Evolutionary conservation across 2,888 invertebrate species (phyloP).

Genomic region (Acrocyrtus sp.): DNA sequence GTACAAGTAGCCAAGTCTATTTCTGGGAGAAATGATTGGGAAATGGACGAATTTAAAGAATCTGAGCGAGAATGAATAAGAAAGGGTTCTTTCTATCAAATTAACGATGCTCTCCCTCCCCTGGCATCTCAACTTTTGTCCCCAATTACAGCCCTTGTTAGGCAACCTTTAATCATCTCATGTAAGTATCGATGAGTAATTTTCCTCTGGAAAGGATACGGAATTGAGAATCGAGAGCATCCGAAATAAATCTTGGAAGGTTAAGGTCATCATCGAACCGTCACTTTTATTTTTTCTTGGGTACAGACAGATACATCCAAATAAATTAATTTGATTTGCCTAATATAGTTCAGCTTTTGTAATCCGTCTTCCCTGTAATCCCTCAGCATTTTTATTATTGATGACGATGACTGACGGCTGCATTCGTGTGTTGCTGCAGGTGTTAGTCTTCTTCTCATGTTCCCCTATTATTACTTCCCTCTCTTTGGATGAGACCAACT

Average conservation of each 20-base stretch:
- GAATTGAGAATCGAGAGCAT: not conserved
- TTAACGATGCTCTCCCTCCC: no score
- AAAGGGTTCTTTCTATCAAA: no score
- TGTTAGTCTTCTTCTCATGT: not conserved
- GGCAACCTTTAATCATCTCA: slow-evolving; percentile 43
- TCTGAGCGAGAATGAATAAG: not conserved
- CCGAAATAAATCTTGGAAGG: slow-evolving; percentile 8
- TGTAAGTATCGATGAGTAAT: not conserved
- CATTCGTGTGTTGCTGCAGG: not conserved
- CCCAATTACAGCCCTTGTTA: slow-evolving; percentile 47
- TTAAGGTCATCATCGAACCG: slow-evolving; percentile 19
- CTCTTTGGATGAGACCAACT: slow-evolving; percentile 3
- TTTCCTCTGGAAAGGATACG: not conserved
- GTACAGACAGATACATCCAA: no score
- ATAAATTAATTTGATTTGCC: no score
- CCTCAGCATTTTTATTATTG: no score
- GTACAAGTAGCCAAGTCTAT: no score
- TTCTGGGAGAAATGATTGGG: no score
- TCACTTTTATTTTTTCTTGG: slow-evolving; percentile 25
- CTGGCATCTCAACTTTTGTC: slow-evolving; percentile 35
- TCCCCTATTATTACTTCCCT: not conserved
- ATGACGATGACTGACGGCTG: no score
- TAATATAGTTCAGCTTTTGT: no score
- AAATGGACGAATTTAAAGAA: no score
- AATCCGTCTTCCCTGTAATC: no score